phyloP scores from a whole-genome alignment of 2,113 vertebrate species.

The Lontra canadensis region DNA sequence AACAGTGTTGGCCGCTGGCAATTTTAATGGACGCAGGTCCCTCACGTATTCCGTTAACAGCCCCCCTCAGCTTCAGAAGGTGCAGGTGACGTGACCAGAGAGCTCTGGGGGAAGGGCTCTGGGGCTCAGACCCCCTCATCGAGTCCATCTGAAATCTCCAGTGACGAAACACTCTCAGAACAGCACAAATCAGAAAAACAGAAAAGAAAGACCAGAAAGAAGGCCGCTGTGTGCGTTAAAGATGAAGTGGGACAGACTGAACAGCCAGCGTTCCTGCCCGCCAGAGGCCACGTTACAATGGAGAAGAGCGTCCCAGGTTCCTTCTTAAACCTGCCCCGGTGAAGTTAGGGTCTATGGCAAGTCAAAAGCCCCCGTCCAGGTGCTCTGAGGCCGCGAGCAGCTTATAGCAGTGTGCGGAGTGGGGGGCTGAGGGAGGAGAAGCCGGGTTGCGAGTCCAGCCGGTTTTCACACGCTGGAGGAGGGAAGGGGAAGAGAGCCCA shows the following conservation, averaged over 20 bases:
- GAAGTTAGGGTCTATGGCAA: neutral
- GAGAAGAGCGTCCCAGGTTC: conserved; percentile 85
- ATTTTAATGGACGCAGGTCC: conserved; percentile 91
- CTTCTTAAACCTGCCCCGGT: conserved; percentile 73
- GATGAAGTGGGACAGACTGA: neutral
- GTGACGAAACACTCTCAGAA: conserved; percentile 79
- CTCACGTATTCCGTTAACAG: conserved; percentile 88
- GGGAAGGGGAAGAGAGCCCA: fast-evolving
- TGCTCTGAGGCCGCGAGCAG: neutral
- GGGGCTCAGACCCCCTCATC: conserved; percentile 74
- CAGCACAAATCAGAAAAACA: conserved; percentile 79
- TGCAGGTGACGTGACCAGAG: conserved; percentile 84
- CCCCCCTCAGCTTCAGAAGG: conserved; percentile 87
- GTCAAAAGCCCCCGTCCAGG: neutral
- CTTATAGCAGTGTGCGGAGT: neutral
- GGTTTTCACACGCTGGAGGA: neutral
- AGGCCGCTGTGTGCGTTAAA: neutral
- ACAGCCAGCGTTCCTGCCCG: fast-evolving
- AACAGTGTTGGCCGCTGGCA: conserved; percentile 88
- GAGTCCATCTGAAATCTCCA: conserved; percentile 50
- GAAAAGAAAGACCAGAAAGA: neutral
- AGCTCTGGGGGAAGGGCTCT: conserved; percentile 86
- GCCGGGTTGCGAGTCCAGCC: neutral
- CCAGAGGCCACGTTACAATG: conserved; percentile 81
- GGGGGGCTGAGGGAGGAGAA: neutral